Conservation (phyloP, 2,113 vertebrate genomes). For the Anolis carolinensis region DNA sequence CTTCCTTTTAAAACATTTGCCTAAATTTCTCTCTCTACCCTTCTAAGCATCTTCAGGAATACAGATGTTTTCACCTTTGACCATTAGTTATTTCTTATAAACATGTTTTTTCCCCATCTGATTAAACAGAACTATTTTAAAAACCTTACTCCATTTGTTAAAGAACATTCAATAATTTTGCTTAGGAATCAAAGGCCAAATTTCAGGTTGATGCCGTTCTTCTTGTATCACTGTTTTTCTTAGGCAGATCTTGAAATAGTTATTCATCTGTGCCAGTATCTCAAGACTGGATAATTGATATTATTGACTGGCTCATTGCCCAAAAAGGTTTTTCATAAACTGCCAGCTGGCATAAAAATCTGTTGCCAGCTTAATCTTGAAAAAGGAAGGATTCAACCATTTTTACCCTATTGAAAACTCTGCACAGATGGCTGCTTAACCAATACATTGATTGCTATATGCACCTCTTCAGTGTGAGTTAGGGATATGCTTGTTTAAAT, state of each 20-base stretch:
- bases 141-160: not conserved
- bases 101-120: not conserved
- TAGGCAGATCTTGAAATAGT: constrained; percentile 64
- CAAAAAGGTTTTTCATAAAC: constrained; percentile 38
- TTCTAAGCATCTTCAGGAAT: not conserved
- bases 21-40: too few relatives aligned
- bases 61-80: not conserved
- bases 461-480: constrained; percentile 3
- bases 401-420: constrained; percentile 47
- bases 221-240: constrained; percentile 31
- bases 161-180: not conserved
- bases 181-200: constrained; percentile 6
- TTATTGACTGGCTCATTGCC: constrained; percentile 44
- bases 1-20: not conserved
- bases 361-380: constrained; percentile 42
- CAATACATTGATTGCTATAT: constrained; percentile 33
- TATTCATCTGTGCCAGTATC: constrained; percentile 64
- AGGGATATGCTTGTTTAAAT: too few relatives aligned
- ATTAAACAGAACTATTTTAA: constrained; percentile 14
- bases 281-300: constrained; percentile 56
- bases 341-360: constrained; percentile 41
- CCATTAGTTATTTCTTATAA: not conserved
- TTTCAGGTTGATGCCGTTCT: not conserved
- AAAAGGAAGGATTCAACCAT: constrained; percentile 45
- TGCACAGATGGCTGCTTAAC: constrained; percentile 41